phyloP scores from a whole-genome alignment of 2,797 vertebrate species.

The Lepus townsendii region DNA sequence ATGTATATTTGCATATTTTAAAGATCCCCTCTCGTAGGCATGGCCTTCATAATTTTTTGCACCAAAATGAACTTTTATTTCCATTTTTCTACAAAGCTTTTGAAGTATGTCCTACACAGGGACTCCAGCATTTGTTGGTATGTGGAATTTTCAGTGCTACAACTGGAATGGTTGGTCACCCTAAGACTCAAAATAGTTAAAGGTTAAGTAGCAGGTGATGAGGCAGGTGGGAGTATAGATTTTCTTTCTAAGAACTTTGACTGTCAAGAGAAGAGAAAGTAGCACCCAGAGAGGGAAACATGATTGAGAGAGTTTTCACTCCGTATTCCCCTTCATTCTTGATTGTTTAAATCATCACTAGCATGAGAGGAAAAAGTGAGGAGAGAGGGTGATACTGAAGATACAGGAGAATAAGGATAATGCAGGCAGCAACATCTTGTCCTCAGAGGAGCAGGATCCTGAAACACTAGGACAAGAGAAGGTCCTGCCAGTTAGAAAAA shows the following conservation, averaged over 20 bases:
- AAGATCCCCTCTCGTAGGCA: too few species aligned
- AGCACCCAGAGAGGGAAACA: background rate
- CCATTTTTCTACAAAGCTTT: too few species aligned
- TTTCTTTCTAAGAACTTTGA: background rate
- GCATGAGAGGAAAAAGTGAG: background rate
- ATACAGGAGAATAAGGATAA: background rate
- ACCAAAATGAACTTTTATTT: too few species aligned
- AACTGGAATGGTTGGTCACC: background rate
- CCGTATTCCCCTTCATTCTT: background rate
- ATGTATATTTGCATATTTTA: too few species aligned
- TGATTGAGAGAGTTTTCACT: background rate
- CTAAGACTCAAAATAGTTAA: background rate
- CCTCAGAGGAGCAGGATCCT: background rate
- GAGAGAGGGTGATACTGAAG: background rate
- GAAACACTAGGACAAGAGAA: background rate
- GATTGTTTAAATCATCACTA: conserved; percentile 19
- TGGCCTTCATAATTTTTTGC: too few species aligned
- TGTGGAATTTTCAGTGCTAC: conserved; percentile 4
- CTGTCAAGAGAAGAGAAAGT: background rate
- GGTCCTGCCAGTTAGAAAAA: background rate
- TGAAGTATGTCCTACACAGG: too few species aligned
- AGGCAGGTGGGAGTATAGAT: background rate
- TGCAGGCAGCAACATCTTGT: background rate
- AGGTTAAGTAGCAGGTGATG: background rate
- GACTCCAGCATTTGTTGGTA: background rate